phyloP scores from a whole-genome alignment of 2,113 vertebrate species.

The Neogale vison region DNA sequence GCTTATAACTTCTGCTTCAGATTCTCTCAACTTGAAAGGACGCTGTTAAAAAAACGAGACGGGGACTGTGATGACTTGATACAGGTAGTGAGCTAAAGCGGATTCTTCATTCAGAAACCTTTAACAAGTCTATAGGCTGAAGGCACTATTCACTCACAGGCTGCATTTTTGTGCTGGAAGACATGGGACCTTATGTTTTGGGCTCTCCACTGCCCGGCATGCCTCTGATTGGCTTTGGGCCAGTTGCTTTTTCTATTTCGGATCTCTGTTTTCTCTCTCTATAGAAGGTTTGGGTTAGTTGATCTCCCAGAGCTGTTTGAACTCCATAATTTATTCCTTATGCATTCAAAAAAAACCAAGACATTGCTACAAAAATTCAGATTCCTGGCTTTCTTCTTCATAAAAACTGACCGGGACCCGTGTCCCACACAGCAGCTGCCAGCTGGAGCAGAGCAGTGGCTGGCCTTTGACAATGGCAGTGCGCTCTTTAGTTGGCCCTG shows the following conservation, averaged over 20 bases:
- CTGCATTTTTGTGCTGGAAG: background rate
- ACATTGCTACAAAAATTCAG: background rate
- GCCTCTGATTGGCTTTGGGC: background rate
- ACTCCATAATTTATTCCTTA: background rate
- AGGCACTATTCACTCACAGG: background rate
- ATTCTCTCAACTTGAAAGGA: background rate
- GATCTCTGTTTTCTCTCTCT: background rate
- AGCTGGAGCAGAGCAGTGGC: background rate
- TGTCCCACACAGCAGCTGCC: background rate
- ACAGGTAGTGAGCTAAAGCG: no score
- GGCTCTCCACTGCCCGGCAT: no score
- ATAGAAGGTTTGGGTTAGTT: background rate
- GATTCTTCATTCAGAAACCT: background rate
- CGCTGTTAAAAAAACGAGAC: background rate
- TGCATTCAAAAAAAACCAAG: background rate
- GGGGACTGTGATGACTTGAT: background rate
- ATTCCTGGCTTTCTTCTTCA: background rate
- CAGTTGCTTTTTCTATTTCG: background rate
- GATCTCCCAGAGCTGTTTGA: background rate
- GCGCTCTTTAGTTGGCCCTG: background rate
- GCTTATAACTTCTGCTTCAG: no score
- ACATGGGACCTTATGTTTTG: background rate
- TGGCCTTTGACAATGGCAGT: accelerated
- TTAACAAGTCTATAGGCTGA: background rate
- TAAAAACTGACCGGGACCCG: background rate